Percentiles rank a stretch among this genome's conserved stretches.
Conservation (phyloP, 2,888 invertebrate genomes). For the Erebia aethiops region DNA sequence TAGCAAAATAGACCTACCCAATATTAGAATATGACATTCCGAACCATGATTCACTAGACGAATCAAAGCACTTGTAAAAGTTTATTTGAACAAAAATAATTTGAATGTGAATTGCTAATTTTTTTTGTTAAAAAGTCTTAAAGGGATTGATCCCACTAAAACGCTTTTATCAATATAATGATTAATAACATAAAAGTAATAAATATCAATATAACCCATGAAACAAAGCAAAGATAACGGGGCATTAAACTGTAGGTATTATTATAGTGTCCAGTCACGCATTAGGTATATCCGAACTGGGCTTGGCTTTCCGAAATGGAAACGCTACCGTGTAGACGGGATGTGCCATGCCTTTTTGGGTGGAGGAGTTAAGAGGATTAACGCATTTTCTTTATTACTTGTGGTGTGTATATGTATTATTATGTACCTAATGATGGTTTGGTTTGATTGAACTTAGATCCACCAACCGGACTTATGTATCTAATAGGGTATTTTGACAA, state of each 20-base stretch:
- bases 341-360: conserved; percentile 39
- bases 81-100: too few species aligned
- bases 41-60: too few species aligned
- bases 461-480: too few species aligned
- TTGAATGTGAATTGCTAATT: too few species aligned
- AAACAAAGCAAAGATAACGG: conserved; percentile 37
- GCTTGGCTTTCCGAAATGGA: conserved; percentile 19
- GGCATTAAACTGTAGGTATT: conserved; percentile 38
- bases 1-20: too few species aligned
- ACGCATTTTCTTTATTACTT: conserved; percentile 23
- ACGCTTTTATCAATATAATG: not conserved
- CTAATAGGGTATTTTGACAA: too few species aligned
- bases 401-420: not conserved
- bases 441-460: too few species aligned
- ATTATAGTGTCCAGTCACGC: conserved; percentile 42
- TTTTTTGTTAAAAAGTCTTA: too few species aligned
- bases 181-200: not conserved
- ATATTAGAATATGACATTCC: too few species aligned
- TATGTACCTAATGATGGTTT: too few species aligned
- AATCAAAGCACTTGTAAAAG: too few species aligned
- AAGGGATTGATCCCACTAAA: not conserved
- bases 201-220: conserved; percentile 5
- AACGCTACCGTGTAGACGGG: conserved; percentile 27
- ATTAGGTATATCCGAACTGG: conserved; percentile 40
- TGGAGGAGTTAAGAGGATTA: conserved; percentile 30